These are phyloP conservation scores for Adelges cooleyi DNA, from an alignment of 1,140 invertebrate species.

Conservation along the genomic window DNA sequence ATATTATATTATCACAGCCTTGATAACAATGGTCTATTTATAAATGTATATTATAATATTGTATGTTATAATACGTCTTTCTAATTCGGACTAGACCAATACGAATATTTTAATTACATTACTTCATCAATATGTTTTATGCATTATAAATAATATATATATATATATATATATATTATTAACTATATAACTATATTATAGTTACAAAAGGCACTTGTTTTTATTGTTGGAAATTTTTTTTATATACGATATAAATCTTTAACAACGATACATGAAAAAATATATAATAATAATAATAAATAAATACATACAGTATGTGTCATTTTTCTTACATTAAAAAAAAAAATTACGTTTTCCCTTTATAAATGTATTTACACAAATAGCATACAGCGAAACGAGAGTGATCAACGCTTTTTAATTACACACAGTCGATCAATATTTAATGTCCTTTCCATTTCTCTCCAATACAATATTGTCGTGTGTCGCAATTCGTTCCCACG, in stretches of 20 bases:
- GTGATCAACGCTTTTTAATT: too few relatives aligned
- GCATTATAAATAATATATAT: neutral
- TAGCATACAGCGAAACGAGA: too few relatives aligned
- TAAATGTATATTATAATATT: neutral
- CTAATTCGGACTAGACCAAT: conserved; percentile 22
- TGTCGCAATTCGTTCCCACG: conserved; percentile 3
- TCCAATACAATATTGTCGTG: too few relatives aligned
- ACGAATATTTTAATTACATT: too few relatives aligned
- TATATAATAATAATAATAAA: too few relatives aligned
- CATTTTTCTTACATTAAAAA: too few relatives aligned
- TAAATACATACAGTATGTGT: too few relatives aligned
- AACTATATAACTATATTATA: neutral
- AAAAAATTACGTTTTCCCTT: too few relatives aligned
- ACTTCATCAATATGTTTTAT: too few relatives aligned
- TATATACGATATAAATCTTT: conserved; percentile 6
- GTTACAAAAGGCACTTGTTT: conserved; percentile 4
- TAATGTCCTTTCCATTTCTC: too few relatives aligned
- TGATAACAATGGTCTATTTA: conserved; percentile 21
- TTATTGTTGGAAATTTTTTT: neutral
- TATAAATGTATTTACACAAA: too few relatives aligned
- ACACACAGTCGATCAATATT: too few relatives aligned
- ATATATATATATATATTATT: neutral
- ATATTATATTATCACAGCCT: conserved; percentile 6
- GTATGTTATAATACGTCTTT: neutral
- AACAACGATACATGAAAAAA: conserved; percentile 1